Conservation (phyloP, 2,113 vertebrate genomes). For the Nicator chloris region DNA sequence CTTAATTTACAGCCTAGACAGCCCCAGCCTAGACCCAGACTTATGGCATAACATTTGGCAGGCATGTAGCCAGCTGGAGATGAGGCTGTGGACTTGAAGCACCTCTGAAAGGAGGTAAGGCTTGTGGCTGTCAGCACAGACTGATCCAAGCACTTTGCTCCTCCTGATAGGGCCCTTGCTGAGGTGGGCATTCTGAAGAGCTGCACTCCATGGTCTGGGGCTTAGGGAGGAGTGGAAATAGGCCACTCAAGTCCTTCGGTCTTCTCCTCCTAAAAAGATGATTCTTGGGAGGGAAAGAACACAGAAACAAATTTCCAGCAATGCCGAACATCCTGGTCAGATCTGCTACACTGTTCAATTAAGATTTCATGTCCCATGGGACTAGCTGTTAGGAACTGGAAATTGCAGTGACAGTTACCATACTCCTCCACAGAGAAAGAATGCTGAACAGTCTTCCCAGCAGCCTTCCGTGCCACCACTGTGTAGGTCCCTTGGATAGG, state of each 20-base stretch:
- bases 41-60: background rate
- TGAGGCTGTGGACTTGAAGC: background rate
- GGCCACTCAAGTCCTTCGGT: background rate
- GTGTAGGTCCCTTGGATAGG: constrained; percentile 68
- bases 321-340: background rate
- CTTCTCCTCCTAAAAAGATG: background rate
- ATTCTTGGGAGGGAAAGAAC: background rate
- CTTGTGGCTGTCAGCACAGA: background rate
- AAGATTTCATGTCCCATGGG: background rate
- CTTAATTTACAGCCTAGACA: background rate
- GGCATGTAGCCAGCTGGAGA: background rate
- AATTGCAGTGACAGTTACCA: constrained; percentile 45
- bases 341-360: background rate
- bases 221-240: background rate
- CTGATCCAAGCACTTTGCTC: background rate
- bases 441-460: background rate
- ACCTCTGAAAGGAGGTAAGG: background rate
- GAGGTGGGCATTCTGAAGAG: background rate
- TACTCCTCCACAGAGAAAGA: constrained; percentile 72
- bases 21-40: background rate
- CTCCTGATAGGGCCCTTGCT: background rate
- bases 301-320: background rate
- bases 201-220: background rate
- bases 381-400: background rate
- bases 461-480: constrained; percentile 44